Evolutionary conservation across 1,140 invertebrate genomes (phyloP).

Genomic region (Scylla paramamosain): DNA sequence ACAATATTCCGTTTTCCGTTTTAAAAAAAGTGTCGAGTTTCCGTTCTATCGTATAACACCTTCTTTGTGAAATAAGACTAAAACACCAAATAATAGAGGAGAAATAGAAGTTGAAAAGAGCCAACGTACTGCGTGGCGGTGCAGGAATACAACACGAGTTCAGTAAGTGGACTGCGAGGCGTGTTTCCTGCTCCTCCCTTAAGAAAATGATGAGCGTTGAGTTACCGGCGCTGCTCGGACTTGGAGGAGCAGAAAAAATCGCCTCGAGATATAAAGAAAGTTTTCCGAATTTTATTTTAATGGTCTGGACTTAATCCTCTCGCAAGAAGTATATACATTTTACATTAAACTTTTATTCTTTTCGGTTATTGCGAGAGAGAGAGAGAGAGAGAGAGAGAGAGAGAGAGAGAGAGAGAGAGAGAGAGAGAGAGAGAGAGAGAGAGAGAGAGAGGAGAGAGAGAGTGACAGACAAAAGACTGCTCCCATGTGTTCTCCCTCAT

Average conservation of each 20-base stretch:
- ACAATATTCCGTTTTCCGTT: too few species aligned
- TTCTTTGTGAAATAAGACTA: too few species aligned
- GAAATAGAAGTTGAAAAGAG: not conserved
- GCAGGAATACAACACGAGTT: not conserved
- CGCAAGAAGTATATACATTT: not conserved
- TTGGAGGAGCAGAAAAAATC: not conserved
- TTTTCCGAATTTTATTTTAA: conserved; percentile 16
- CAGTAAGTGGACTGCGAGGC: not conserved
- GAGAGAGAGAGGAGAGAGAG: too few species aligned
- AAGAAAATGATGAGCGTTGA: not conserved
- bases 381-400: too few species aligned
- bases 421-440: too few species aligned
- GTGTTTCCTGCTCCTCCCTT: not conserved
- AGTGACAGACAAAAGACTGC: too few species aligned
- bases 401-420: too few species aligned
- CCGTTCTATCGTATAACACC: too few species aligned
- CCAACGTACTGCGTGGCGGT: not conserved
- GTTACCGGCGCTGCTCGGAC: not conserved
- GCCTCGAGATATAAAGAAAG: not conserved
- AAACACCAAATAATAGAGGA: too few species aligned
- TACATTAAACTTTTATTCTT: not conserved
- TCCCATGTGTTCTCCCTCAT: too few species aligned
- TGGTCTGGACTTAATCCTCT: not conserved
- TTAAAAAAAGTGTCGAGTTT: too few species aligned
- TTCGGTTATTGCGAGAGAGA: too few species aligned